Evolutionary conservation across 2,113 vertebrate genomes (phyloP), one percentile per base, ranked within the genome.

Genomic region (Pachyramphus minor): DNA sequence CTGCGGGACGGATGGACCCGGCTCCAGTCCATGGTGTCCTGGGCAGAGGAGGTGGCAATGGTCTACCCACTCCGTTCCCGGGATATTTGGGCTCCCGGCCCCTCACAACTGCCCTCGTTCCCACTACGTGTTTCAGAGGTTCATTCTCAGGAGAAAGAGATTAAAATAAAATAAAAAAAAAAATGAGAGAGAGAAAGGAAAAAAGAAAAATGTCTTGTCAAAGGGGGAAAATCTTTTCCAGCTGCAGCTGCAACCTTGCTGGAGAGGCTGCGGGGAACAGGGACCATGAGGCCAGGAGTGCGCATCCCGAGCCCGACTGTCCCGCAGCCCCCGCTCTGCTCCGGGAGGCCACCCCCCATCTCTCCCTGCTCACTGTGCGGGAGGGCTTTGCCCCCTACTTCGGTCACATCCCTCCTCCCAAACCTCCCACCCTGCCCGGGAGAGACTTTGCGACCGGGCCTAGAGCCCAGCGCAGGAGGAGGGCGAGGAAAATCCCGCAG

Each of bases 201-300:
- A 77, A 84, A 81, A 45, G 53, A 77, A 78, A 95, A 77, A 68
- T 67, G 22, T 63, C 66, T 91, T 75, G 50, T 86, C 77, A 68
- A 81, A 68, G 30, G 16, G 60, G 20, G 37, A 24, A 69, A 67
- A 76, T 52, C 18, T 49, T 93, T 66, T 66, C 71, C 69, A 89
- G 93, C 87, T 86, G 74, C 56, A 56, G 27, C 41, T 47, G 45
- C 27, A 33, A 20, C 66, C 37, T 71, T 47, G 58, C 42, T 11
- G 37, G 45, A 49, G 85, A 80, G 35, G 47, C 66, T 27, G 62
- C 12, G 9, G 53, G 12, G 52, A 42, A 2, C 33, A 41, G 14
- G 71, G 25, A 19, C 17, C 78, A 0, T 2, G 55, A 47, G 62
- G 39, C 45, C 25, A 45, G 49, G 75, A 72, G 6, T 12, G 15